phyloP scores from a whole-genome alignment of 2,888 invertebrate genomes.

The Tetrapedia diversipes region DNA sequence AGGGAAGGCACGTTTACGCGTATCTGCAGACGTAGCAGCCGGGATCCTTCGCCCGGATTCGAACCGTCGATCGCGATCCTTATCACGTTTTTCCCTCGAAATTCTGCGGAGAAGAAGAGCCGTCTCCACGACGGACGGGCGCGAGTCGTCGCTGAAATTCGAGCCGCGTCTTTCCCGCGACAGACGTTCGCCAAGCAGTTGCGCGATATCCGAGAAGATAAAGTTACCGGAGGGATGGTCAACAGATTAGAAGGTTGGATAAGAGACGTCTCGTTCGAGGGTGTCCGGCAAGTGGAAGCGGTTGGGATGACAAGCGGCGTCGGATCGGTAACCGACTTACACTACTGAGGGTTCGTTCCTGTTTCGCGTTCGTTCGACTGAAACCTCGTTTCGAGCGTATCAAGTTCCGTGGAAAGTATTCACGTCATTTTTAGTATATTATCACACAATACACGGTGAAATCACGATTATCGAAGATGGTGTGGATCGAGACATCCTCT shows the following conservation, averaged over 20 bases:
- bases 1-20: constrained; percentile 35
- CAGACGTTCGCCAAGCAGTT: constrained; percentile 70
- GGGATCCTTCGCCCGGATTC: background rate
- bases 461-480: no score
- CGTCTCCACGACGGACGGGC: constrained; percentile 16
- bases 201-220: constrained; percentile 72
- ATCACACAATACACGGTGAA: no score
- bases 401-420: no score
- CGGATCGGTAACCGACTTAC: constrained; percentile 21
- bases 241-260: constrained; percentile 49
- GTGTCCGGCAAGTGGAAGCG: constrained; percentile 20
- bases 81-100: constrained; percentile 57
- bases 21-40: constrained; percentile 41
- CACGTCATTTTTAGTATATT: background rate
- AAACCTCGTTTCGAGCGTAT: no score
- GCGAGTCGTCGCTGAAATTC: constrained; percentile 62
- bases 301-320: constrained; percentile 17
- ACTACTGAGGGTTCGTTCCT: background rate
- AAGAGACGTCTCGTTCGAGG: constrained; percentile 14
- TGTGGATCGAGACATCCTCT: no score
- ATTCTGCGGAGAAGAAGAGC: constrained; percentile 45
- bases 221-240: constrained; percentile 40
- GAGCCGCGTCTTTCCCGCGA: constrained; percentile 43
- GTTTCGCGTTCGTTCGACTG: background rate
- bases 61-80: constrained; percentile 39